phyloP scores from a whole-genome alignment of 2,888 invertebrate genomes.

The Emmelina monodactyla region DNA sequence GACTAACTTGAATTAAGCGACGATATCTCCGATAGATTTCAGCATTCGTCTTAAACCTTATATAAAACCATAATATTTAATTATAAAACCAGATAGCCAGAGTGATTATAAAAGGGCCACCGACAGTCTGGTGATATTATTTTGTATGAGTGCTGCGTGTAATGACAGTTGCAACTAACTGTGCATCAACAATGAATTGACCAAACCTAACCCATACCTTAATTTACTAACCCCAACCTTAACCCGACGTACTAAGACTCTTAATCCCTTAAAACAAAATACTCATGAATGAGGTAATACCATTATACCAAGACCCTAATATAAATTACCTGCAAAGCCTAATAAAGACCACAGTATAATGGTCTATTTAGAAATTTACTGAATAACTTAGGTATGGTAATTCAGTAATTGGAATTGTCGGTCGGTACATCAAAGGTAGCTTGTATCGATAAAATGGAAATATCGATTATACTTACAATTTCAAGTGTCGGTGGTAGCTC shows the following conservation, averaged over 20 bases:
- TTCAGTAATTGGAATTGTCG: constrained; percentile 14
- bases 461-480: neutral
- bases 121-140: neutral
- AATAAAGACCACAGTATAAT: neutral
- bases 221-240: neutral
- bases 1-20: too few relatives aligned
- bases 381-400: constrained; percentile 8
- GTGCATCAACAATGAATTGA: neutral
- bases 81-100: too few relatives aligned
- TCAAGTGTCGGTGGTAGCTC: neutral
- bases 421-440: constrained; percentile 12
- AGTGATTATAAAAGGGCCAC: too few relatives aligned
- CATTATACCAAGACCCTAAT: too few relatives aligned
- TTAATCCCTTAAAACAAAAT: too few relatives aligned
- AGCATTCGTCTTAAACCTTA: too few relatives aligned
- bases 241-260: too few relatives aligned
- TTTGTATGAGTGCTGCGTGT: neutral
- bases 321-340: too few relatives aligned
- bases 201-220: neutral
- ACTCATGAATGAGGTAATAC: too few relatives aligned
- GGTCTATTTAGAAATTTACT: neutral
- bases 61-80: too few relatives aligned
- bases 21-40: too few relatives aligned
- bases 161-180: neutral
- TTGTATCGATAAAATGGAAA: constrained; percentile 1